Evolutionary conservation across 2,888 invertebrate genomes (phyloP), one percentile per base, ranked within the genome.

Genomic region (Mythimna impura): DNA sequence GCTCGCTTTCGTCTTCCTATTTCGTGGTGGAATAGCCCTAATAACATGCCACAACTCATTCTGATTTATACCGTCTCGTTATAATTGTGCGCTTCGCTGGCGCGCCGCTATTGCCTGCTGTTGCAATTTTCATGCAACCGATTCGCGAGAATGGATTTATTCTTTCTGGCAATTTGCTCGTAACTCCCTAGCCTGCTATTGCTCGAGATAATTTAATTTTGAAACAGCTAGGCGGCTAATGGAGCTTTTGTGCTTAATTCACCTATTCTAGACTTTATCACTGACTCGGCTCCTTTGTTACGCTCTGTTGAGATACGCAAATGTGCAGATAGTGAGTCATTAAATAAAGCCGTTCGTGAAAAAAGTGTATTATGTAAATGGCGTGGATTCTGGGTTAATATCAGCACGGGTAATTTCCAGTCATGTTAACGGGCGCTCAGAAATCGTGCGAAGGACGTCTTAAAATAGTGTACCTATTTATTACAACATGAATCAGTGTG

Each of bases 31-130:
- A 93, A 93, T 93, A 93, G 93, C 94, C 94, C 94, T 96, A 96
- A 96, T 96, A 96, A 94, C 94, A 94, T 93, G 95, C 96, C 96
- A 95, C 96, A 95, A 95, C 94, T 96, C 96, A 95, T 95, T 94
- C 94, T 96, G 96, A 96, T 96, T 96, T 96, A 96, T 96, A 92
- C 93, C 91, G 90, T 93, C 96, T 96, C 95, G 94, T 96, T 96
- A 96, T 95, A 96, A 95, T 95, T 95, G 96, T 93, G 92, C 95
- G 96, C 95, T 94, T 91, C 93, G 94, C 91, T 94, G 94, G 93
- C 93, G 92, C 91, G 89, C 92, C 89, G 91, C 92, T 92, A 93
- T 93, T 91, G 93, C 93, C 92, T 90, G 93, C 94, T 94, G 94
- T 93, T 95, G 94, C 95, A 94, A 95, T 95, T 94, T 94, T 93